Percentiles rank a stretch among this genome's conserved stretches.
Evolutionary conservation across 2,888 invertebrate species (phyloP).

Genomic region (Lymantria dispar): DNA sequence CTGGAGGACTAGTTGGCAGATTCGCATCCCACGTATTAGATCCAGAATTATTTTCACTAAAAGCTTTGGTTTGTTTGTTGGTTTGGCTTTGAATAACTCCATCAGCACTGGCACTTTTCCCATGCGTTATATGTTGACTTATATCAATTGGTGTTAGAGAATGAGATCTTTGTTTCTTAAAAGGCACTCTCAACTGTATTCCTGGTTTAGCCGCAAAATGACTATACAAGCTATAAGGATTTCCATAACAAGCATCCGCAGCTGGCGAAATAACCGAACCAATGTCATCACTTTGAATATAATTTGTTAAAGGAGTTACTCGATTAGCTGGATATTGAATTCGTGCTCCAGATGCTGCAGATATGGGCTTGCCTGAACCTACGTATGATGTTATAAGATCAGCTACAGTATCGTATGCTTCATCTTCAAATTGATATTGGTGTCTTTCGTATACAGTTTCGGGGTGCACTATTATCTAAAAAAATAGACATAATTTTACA

Average conservation of each 20-base stretch:
- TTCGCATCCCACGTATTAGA: constrained; percentile 76
- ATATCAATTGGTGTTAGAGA: constrained; percentile 86
- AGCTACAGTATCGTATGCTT: constrained; percentile 95
- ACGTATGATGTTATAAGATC: constrained; percentile 97
- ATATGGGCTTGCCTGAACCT: constrained; percentile 94
- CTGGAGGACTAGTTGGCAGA: constrained; percentile 83
- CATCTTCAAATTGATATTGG: constrained; percentile 97
- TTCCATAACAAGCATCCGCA: constrained; percentile 63
- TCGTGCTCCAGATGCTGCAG: constrained; percentile 92
- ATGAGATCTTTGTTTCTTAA: constrained; percentile 87
- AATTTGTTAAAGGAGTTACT: constrained; percentile 89
- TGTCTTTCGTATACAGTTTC: constrained; percentile 96
- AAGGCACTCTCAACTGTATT: constrained; percentile 63
- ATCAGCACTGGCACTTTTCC: constrained; percentile 87
- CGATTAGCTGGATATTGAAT: constrained; percentile 94
- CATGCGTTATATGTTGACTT: constrained; percentile 71
- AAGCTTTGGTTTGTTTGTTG: constrained; percentile 63
- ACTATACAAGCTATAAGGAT: constrained; percentile 73
- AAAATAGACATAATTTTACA: background rate
- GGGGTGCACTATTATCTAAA: constrained; percentile 90
- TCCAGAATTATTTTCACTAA: constrained; percentile 76
- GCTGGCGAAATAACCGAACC: constrained; percentile 55
- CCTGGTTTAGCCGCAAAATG: constrained; percentile 72
- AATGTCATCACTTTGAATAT: constrained; percentile 70
- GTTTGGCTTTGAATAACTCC: constrained; percentile 84